phyloP scores from a whole-genome alignment of 1,140 invertebrate genomes.

The Atta cephalotes region DNA sequence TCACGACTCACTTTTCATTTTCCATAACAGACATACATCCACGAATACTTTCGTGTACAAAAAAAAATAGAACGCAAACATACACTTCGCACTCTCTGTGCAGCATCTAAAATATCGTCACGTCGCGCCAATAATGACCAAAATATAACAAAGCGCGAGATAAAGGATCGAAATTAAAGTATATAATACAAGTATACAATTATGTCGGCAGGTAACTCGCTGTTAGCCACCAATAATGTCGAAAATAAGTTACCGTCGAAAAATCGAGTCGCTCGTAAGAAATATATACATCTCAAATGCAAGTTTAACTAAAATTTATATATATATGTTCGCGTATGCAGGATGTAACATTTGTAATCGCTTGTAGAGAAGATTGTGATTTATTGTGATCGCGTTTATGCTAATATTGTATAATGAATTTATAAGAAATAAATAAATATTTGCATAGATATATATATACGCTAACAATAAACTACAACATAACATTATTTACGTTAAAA shows the following conservation, averaged over 20 bases:
- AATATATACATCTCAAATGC: slow-evolving; percentile 57
- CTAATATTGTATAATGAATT: slow-evolving; percentile 17
- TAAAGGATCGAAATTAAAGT: slow-evolving; percentile 58
- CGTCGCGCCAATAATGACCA: neutral
- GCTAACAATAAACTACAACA: neutral
- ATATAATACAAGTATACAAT: slow-evolving; percentile 70
- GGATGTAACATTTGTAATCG: slow-evolving; percentile 29
- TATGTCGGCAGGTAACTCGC: slow-evolving; percentile 54
- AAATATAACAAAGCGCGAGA: neutral
- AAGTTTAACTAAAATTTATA: slow-evolving; percentile 36
- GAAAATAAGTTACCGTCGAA: slow-evolving; percentile 66
- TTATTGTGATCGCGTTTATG: slow-evolving; percentile 25
- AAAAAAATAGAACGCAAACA: slow-evolving; percentile 20
- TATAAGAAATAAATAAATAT: slow-evolving; percentile 13
- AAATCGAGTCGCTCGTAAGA: slow-evolving; percentile 56
- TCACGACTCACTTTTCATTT: slow-evolving; percentile 21
- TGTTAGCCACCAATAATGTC: slow-evolving; percentile 53
- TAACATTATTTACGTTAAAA: slow-evolving; percentile 4
- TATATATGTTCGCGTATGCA: slow-evolving; percentile 4
- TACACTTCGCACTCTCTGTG: slow-evolving; percentile 13
- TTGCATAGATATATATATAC: neutral
- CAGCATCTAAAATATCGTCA: slow-evolving; percentile 26
- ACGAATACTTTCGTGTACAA: slow-evolving; percentile 29
- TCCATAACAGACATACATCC: slow-evolving; percentile 13
- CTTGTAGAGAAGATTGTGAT: neutral